These are phyloP conservation scores for Larimichthys crocea DNA, from an alignment of 2,113 vertebrate genomes.

Conservation along the genomic window DNA sequence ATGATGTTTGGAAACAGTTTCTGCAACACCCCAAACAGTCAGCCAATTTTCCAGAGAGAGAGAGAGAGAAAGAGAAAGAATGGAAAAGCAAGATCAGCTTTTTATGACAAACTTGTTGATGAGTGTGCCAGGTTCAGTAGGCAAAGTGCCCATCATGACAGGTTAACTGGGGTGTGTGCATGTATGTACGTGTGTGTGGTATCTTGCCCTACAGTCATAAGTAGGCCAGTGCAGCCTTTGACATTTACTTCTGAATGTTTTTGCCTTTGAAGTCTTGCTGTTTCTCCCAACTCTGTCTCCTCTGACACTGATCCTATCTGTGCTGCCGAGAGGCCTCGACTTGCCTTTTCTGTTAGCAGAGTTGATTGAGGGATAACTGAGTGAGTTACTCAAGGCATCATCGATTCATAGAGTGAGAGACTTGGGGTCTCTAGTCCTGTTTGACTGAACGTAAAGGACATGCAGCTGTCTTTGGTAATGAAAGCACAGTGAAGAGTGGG, in stretches of 20 bases:
- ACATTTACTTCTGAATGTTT: slow-evolving; percentile 11
- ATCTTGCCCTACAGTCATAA: slow-evolving; percentile 16
- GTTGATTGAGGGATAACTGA: slow-evolving; percentile 16
- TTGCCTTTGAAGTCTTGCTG: slow-evolving; percentile 45
- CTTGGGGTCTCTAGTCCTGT: slow-evolving; percentile 5
- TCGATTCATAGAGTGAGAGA: slow-evolving; percentile 17
- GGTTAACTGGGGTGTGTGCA: slow-evolving; percentile 32
- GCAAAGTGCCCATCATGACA: slow-evolving; percentile 34
- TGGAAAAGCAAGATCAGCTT: slow-evolving; percentile 37
- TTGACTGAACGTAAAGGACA: slow-evolving; percentile 5
- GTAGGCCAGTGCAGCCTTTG: slow-evolving; percentile 39
- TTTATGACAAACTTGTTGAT: slow-evolving; percentile 22
- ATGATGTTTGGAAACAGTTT: slow-evolving; percentile 43
- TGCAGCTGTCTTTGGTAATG: neutral
- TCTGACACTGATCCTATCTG: slow-evolving; percentile 47
- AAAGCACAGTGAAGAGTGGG: neutral
- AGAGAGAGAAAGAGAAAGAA: neutral
- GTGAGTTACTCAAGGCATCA: slow-evolving; percentile 19
- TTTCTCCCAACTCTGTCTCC: slow-evolving; percentile 25
- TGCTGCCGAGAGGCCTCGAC: slow-evolving; percentile 10
- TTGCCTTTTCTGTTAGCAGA: slow-evolving; percentile 1
- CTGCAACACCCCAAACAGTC: slow-evolving; percentile 2
- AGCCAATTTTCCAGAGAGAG: slow-evolving; percentile 50
- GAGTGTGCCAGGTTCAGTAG: slow-evolving; percentile 32
- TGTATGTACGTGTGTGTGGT: neutral